Evolutionary conservation across 1,140 invertebrate species (phyloP).

Genomic region (Monochamus saltuarius): DNA sequence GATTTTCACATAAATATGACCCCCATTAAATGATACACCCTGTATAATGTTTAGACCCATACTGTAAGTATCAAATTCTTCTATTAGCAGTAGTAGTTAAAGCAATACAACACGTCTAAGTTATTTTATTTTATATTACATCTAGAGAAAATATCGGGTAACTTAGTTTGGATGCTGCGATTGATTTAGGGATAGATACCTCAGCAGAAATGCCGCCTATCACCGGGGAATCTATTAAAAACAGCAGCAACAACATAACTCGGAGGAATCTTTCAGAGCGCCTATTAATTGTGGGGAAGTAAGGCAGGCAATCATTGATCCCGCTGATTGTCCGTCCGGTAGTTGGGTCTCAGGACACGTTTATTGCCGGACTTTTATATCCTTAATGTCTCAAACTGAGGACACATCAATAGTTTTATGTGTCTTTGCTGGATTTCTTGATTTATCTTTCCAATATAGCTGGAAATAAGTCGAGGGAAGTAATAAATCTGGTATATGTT

Average conservation of each 20-base stretch:
- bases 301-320: background rate
- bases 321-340: constrained; percentile 4
- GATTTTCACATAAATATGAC: no score
- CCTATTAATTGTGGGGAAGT: background rate
- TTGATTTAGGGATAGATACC: no score
- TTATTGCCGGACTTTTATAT: constrained; percentile 7
- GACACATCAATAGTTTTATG: constrained; percentile 7
- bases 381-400: constrained; percentile 5
- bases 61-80: no score
- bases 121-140: no score
- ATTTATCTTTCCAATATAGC: constrained; percentile 7
- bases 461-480: background rate
- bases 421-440: constrained; percentile 2
- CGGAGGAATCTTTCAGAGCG: no score
- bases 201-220: background rate
- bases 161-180: no score
- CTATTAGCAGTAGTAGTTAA: no score
- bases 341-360: constrained; percentile 5
- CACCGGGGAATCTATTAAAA: background rate
- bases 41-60: no score
- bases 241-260: background rate
- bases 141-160: no score
- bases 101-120: no score
- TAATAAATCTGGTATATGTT: no score
- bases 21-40: no score